Evolutionary conservation across 2,888 invertebrate genomes (phyloP), one percentile per base, ranked within the genome.

Genomic region (Aspidiotus rigidus): DNA sequence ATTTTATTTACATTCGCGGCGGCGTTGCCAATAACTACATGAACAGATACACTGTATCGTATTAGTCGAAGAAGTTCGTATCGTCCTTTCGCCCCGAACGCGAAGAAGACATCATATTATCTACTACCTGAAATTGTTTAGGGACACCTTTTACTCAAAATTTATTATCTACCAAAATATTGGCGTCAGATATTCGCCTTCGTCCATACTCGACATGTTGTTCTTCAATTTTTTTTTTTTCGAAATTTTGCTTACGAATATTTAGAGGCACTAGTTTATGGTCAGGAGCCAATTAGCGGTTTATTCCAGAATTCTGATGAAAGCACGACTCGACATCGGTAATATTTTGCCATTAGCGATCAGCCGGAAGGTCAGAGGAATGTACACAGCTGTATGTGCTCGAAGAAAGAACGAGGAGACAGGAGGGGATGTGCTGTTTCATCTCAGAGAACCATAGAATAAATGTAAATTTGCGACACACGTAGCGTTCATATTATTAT

Each of bases 301-400:
- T 49, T 49, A 49, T 49, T 49, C 49, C 49, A 49, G 49, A 49
- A 49, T 49, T 49, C 49, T 49, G 49, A 49, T 49, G 49, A n/a
- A 49, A 49, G n/a, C 49, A 28, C 28, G 1, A 28, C 28, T 28
- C 28, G 5, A 28, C 28, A 28, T 28, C 28, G 28, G 28, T 28
- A 28, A 28, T 49, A 49, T n/a, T 13, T n/a, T 49, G 49, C 49
- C n/a, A n/a, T 49, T 49, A 13, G 49, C n/a, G 28, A 28, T 28
- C 28, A 28, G 49, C 49, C 49, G 49, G 49, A 49, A 49, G 49
- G 49, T 49, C 49, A 49, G 49, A n/a, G 49, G 49, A 49, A 49
- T 49, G n/a, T n/a, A 28, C 28, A 28, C 28, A 28, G 28, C 28
- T 28, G 28, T 28, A 28, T 5, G 28, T 1, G 28, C 28, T 28